Conservation (phyloP, 2,888 invertebrate genomes). For the Nymphalis c-album region DNA sequence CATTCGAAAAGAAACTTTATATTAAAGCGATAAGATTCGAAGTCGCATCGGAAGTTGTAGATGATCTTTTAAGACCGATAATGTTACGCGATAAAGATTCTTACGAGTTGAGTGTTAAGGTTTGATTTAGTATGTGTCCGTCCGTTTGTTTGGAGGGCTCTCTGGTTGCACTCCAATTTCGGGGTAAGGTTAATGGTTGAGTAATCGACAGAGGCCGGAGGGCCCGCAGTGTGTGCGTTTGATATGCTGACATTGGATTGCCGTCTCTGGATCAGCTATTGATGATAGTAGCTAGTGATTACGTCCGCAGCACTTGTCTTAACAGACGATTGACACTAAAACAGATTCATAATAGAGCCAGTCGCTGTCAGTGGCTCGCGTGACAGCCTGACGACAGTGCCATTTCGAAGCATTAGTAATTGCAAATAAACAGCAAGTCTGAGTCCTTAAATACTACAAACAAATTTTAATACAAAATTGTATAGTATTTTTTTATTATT, state of each 20-base stretch:
- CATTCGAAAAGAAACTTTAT: slow-evolving; percentile 45
- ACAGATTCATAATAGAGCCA: neutral
- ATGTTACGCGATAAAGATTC: slow-evolving; percentile 38
- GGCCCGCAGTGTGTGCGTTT: slow-evolving; percentile 56
- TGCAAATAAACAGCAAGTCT: too few species aligned
- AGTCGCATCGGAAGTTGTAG: slow-evolving; percentile 34
- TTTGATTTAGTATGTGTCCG: slow-evolving; percentile 40
- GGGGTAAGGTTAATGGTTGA: slow-evolving; percentile 69
- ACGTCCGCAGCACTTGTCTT: slow-evolving; percentile 14
- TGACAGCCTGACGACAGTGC: too few species aligned
- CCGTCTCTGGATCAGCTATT: slow-evolving; percentile 13
- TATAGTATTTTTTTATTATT: neutral
- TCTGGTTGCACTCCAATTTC: slow-evolving; percentile 50
- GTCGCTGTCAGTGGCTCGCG: too few species aligned
- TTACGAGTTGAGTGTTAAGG: slow-evolving; percentile 39
- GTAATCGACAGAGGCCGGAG: slow-evolving; percentile 66
- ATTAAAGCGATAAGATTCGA: slow-evolving; percentile 36
- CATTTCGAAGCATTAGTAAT: too few species aligned
- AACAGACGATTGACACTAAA: slow-evolving; percentile 20
- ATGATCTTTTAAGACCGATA: slow-evolving; percentile 34
- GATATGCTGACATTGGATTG: slow-evolving; percentile 52
- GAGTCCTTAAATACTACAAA: too few species aligned
- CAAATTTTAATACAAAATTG: too few species aligned
- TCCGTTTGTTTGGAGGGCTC: slow-evolving; percentile 48
- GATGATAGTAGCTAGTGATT: slow-evolving; percentile 14